phyloP scores from a whole-genome alignment of 2,888 invertebrate species.

The Patella pellucida region DNA sequence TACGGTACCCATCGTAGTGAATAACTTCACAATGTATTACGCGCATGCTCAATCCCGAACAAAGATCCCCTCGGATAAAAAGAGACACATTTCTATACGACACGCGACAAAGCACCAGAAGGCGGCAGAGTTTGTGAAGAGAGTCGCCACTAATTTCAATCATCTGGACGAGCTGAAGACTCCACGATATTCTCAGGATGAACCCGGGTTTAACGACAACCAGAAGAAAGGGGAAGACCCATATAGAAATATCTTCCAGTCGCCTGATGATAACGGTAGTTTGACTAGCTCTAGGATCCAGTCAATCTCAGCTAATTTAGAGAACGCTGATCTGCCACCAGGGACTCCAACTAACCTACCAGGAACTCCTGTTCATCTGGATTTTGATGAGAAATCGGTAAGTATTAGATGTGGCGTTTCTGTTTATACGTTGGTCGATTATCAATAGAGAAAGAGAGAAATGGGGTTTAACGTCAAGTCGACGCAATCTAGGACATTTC shows the following conservation, averaged over 20 bases:
- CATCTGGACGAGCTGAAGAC: conserved; percentile 27
- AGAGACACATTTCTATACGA: conserved; percentile 45
- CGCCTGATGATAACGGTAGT: conserved; percentile 11
- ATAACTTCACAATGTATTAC: conserved; percentile 69
- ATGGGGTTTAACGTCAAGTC: too few species aligned
- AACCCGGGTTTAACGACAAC: background rate
- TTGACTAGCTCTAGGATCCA: background rate
- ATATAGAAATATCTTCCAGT: conserved; percentile 9
- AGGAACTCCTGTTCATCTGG: conserved; percentile 14
- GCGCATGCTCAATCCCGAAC: conserved; percentile 68
- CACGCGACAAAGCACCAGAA: conserved; percentile 49
- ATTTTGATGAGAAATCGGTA: conserved; percentile 17
- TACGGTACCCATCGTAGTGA: conserved; percentile 69
- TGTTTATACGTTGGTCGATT: too few species aligned
- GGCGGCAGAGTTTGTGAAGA: conserved; percentile 54
- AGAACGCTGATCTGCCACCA: background rate
- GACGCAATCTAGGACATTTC: too few species aligned
- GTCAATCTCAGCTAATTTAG: conserved; percentile 1
- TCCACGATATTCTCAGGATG: conserved; percentile 22
- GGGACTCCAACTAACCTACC: background rate
- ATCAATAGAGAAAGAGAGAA: too few species aligned
- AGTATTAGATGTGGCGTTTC: background rate
- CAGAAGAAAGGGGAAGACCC: background rate
- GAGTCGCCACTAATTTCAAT: conserved; percentile 37
- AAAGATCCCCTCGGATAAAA: conserved; percentile 57